Conservation (phyloP, 2,797 vertebrate genomes). For the Pogoniulus pusillus region DNA sequence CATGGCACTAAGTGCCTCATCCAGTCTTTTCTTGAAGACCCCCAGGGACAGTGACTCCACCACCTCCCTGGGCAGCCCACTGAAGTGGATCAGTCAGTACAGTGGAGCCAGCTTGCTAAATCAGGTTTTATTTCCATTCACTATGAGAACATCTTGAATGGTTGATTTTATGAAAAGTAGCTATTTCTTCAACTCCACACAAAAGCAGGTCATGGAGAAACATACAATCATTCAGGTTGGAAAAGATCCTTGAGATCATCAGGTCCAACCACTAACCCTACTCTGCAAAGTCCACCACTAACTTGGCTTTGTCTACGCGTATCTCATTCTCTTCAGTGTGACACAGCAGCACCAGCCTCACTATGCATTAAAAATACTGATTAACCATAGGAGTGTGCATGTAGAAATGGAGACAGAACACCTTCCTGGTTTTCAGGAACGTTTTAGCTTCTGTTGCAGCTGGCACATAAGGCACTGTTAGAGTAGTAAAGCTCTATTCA, state of each 20-base stretch:
- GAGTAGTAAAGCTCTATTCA: conserved; percentile 7
- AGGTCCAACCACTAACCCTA: too few relatives aligned
- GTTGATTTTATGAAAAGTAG: background rate
- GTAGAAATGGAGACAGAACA: background rate
- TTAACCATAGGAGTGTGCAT: background rate
- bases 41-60: too few relatives aligned
- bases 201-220: background rate
- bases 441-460: conserved; percentile 39
- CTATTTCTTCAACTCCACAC: background rate
- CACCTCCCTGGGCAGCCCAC: too few relatives aligned
- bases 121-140: conserved; percentile 12
- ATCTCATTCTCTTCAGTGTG: background rate
- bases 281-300: too few relatives aligned
- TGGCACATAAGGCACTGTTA: conserved; percentile 22
- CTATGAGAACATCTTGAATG: background rate
- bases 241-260: too few relatives aligned
- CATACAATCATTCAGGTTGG: too few relatives aligned
- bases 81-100: background rate
- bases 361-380: background rate
- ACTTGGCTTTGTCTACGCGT: background rate
- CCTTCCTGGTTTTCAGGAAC: background rate
- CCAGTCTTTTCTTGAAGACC: too few relatives aligned
- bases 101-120: background rate
- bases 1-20: too few relatives aligned
- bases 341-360: background rate